Base-by-base conservation (phyloP, 2,797 vertebrate genomes). In the Arremon aurantiirostris region DNA sequence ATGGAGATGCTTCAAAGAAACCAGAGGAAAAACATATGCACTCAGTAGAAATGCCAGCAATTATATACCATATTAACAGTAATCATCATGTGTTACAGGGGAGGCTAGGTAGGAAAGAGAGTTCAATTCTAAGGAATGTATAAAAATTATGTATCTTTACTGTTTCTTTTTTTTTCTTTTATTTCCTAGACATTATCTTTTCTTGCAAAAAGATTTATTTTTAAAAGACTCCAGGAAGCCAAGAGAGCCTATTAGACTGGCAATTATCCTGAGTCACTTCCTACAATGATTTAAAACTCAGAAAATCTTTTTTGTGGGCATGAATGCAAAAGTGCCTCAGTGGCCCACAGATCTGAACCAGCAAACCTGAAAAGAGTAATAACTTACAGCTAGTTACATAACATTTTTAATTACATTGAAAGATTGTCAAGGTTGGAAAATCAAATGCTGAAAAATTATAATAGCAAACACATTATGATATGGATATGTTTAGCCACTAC, bases 191-290 rank as follows among this genome's bases (percentile, higher is more conserved):
- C 55, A 82, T 89, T 90, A 73, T 63, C 30, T 76, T 87, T 95
- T 77, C 52, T 87, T 89, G 90, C 59, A 95, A 93, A 84, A 84
- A 28, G 12, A 77, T 78, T 86, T 90, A 89, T 95, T 94, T 95
- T 91, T 93, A 90, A 96, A 94, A 81, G 57, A 92, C 71, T 95
- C 61, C 93, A 95, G 95, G 87, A 94, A 97, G 39, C 41, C 49
- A 94, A 87, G 72, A 69, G 12, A 65, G 44, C 59, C 30, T 75
- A 85, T 94, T 95, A 83, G 81, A 92, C 65, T 72, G 89, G 85
- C 61, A 95, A 94, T 94, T 96, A 96, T 69, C 72, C 92, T 92
- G 80, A 95, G 60, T 91, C 86, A 95, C 92, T 95, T 95, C 95
- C 94, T 82, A 76, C 34, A 81, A 79, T 77, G 42, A 34, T 72